Evolutionary conservation across 2,797 vertebrate genomes (phyloP), one percentile per base, ranked within the genome.

Genomic region (Cyprinella venusta): DNA sequence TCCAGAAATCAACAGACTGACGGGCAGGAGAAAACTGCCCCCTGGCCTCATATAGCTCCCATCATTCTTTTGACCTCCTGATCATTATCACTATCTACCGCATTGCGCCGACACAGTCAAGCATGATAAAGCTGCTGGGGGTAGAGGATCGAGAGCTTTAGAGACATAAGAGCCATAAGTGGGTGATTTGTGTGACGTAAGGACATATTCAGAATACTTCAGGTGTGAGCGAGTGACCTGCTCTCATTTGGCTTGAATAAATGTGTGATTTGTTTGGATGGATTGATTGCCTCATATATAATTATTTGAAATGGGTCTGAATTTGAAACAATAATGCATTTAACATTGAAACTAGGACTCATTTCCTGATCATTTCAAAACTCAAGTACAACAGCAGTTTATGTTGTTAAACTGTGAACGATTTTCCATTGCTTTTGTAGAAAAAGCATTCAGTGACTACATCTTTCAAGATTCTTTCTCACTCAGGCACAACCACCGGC

Each of bases 1-100:
- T 68, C 50, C 45, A 36, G 75, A 86, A 76, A 56, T 56, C 63
- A 76, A 48, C 38, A 26, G 30, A 50, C 12, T 63, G 76, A 76
- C 71, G 54, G 54, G 79, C 63, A 80, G 54, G 70, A 70, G 77
- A 86, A 86, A 76, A 54, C 77, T 67, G 45, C 59, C 76, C 64
- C 70, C 67, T 56, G 69, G 42, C 76, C 70, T 63, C 54, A 56
- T 63, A 36, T 36, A 24, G 56, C 30, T 76, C 72, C 82, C 81
- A 74, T 79, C 72, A 77, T 80, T 54, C 71, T 70, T 68, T 33
- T 83, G 81, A 85, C 82, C 86, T 76, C 54, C 77, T 87, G 81
- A 87, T 87, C 76, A 83, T 80, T 71, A 70, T 85, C 48, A 64
- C 70, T 76, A 76, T 83, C 77, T 76, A 18, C 50, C 30, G 50